phyloP scores from a whole-genome alignment of 2,797 vertebrate species.

The Dendrocincla fuliginosa region DNA sequence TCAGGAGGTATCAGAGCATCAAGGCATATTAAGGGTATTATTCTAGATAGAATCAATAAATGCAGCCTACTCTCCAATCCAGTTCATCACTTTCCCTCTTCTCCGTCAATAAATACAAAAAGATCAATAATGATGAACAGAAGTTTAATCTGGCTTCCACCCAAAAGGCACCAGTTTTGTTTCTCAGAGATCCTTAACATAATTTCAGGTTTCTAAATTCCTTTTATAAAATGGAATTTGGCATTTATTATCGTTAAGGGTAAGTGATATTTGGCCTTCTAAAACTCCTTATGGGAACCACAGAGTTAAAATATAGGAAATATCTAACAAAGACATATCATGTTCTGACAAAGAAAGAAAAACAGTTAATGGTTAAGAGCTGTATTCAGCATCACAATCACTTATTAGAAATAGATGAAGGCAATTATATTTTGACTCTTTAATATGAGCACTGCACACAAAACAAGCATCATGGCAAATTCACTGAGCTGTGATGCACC shows the following conservation, averaged over 20 bases:
- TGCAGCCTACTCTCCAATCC: neutral
- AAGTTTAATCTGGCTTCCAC: neutral
- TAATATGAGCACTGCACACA: neutral
- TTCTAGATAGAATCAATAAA: neutral
- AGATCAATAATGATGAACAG: neutral
- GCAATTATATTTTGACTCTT: neutral
- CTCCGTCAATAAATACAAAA: neutral
- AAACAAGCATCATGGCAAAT: neutral
- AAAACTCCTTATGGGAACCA: neutral
- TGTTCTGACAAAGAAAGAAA: neutral
- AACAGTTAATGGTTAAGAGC: neutral
- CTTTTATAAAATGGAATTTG: neutral
- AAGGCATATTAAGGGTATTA: neutral
- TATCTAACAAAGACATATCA: neutral
- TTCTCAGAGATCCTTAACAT: neutral
- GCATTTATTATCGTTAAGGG: neutral
- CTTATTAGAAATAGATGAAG: neutral
- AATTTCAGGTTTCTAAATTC: neutral
- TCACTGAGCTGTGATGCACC: neutral
- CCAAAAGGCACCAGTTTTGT: neutral
- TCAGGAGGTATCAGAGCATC: neutral
- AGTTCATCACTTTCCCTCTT: neutral
- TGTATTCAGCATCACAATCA: neutral
- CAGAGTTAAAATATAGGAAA: neutral
- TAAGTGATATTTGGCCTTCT: neutral